A percentile compares a stretch with the other conserved stretches of the same genome.
Conservation (phyloP, 1,140 invertebrate genomes). For the Camponotus floridanus region DNA sequence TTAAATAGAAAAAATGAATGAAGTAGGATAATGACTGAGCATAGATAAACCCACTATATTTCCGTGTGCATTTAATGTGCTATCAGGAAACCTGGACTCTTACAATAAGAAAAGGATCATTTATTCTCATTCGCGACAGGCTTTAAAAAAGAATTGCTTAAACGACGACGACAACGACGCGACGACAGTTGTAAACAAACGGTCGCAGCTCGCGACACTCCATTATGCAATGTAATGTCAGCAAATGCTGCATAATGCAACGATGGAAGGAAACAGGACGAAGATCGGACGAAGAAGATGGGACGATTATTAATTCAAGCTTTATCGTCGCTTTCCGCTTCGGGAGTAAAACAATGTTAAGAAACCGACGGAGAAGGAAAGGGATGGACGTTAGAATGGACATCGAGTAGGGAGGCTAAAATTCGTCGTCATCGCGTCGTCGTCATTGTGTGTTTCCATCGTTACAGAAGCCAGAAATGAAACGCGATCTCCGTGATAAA, state of each 20-base stretch:
- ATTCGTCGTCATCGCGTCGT: not conserved
- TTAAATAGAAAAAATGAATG: not conserved
- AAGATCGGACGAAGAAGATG: slow-evolving; percentile 29
- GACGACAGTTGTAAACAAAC: slow-evolving; percentile 31
- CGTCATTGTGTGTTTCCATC: slow-evolving; percentile 3
- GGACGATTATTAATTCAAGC: slow-evolving; percentile 58
- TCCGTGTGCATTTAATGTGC: slow-evolving; percentile 16
- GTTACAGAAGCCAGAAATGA: slow-evolving; percentile 39
- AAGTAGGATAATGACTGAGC: not conserved
- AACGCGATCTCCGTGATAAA: slow-evolving; percentile 67
- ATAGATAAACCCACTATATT: not conserved
- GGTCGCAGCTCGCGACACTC: slow-evolving; percentile 32
- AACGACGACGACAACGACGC: slow-evolving; percentile 7
- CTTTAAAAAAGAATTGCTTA: slow-evolving; percentile 41
- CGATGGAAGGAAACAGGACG: slow-evolving; percentile 45
- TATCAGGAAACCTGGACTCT: not conserved
- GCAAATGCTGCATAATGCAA: slow-evolving; percentile 57
- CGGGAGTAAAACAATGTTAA: slow-evolving; percentile 31
- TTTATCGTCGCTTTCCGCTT: slow-evolving; percentile 56
- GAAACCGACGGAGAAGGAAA: slow-evolving; percentile 4
- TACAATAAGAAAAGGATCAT: slow-evolving; percentile 7
- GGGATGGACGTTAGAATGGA: not conserved
- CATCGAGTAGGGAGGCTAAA: not conserved
- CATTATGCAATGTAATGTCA: slow-evolving; percentile 59
- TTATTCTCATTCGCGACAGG: slow-evolving; percentile 33